A percentile compares a stretch with the other conserved stretches of the same genome.
Conservation (phyloP, 2,888 invertebrate genomes). For the Acronicta leporina region DNA sequence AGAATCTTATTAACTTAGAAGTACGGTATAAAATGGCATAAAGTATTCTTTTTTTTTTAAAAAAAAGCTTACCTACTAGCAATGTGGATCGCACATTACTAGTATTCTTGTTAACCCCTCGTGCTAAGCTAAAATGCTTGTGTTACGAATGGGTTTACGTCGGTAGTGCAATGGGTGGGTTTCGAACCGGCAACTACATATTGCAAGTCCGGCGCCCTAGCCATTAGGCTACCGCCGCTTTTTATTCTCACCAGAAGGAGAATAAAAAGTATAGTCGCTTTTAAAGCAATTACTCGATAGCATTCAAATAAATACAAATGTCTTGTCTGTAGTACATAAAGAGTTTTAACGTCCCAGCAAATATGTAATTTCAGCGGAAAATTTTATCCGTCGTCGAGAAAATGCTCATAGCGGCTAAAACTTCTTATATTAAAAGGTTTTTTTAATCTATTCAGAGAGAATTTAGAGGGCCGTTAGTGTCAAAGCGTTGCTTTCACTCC, state of each 20-base stretch:
- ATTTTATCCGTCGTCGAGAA: slow-evolving; percentile 49
- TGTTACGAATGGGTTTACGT: too few relatives aligned
- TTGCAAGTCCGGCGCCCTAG: too few relatives aligned
- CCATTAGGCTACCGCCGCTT: too few relatives aligned
- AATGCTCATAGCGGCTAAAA: slow-evolving; percentile 56
- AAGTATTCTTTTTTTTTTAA: too few relatives aligned
- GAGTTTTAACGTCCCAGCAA: slow-evolving; percentile 53
- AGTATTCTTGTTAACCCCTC: too few relatives aligned
- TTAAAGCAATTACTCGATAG: slow-evolving; percentile 48
- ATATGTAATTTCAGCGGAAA: slow-evolving; percentile 55
- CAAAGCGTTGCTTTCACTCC: slow-evolving; percentile 66
- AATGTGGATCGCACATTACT: too few relatives aligned
- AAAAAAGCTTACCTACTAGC: too few relatives aligned
- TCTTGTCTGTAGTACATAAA: slow-evolving; percentile 36
- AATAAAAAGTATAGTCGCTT: slow-evolving; percentile 25
- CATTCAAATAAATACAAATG: slow-evolving; percentile 55
- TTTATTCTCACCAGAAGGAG: slow-evolving; percentile 5
- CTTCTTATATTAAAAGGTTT: slow-evolving; percentile 68
- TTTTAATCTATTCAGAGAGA: slow-evolving; percentile 71
- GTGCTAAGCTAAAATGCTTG: too few relatives aligned
- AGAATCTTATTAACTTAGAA: not conserved
- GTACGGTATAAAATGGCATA: not conserved
- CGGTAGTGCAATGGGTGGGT: too few relatives aligned
- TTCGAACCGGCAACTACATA: too few relatives aligned
- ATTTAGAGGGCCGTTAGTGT: slow-evolving; percentile 75